phyloP scores from a whole-genome alignment of 2,797 vertebrate genomes.

The Podarcis lilfordi region DNA sequence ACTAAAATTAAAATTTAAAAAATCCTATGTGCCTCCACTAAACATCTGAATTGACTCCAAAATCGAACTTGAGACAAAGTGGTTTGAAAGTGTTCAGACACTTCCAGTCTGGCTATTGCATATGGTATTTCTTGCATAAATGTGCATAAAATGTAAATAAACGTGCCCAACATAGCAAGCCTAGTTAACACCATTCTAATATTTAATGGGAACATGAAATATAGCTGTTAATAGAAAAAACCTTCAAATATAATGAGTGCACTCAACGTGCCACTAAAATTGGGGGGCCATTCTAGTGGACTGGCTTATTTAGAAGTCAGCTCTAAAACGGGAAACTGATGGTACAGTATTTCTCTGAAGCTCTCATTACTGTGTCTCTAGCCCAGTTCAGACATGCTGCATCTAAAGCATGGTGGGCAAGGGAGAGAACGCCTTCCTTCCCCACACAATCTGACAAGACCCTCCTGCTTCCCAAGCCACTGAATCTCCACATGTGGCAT shows the following conservation, averaged over 20 bases:
- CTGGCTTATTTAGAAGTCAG: neutral
- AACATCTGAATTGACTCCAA: neutral
- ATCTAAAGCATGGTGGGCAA: neutral
- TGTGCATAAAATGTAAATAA: neutral
- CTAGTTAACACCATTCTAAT: neutral
- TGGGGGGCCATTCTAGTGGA: neutral
- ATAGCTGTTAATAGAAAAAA: neutral
- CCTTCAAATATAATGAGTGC: neutral
- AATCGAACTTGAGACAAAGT: neutral
- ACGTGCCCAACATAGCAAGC: too few species aligned
- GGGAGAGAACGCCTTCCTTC: neutral
- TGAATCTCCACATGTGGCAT: neutral
- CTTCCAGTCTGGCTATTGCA: neutral
- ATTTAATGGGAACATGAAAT: neutral
- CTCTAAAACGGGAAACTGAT: neutral
- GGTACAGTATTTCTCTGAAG: neutral
- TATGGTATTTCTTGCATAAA: neutral
- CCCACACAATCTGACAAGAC: neutral
- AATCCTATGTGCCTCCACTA: neutral
- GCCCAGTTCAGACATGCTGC: neutral
- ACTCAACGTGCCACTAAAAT: neutral
- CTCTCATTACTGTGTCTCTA: neutral
- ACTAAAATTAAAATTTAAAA: constrained; percentile 4
- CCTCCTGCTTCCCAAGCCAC: neutral
- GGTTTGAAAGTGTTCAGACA: neutral